A percentile compares a stretch with the other conserved stretches of the same genome.
Evolutionary conservation across 2,888 invertebrate genomes (phyloP).

Genomic region (Pristionchus entomophagus): DNA sequence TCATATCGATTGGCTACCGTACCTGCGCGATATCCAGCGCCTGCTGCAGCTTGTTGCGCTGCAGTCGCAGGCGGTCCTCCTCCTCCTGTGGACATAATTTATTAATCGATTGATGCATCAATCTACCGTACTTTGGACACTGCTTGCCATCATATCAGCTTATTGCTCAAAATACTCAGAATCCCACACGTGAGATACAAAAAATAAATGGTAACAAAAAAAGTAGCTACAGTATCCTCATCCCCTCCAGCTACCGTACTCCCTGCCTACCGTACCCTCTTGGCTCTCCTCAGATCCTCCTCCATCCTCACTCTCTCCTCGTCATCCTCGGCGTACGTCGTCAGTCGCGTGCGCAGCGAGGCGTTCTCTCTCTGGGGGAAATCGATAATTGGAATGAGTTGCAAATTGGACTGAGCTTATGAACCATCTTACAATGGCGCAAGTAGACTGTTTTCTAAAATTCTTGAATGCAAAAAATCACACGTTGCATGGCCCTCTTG

Average conservation of each 20-base stretch:
- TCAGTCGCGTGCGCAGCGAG: slow-evolving; percentile 58
- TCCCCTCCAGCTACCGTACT: too few species aligned
- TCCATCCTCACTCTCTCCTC: slow-evolving; percentile 57
- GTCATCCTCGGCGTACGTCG: slow-evolving; percentile 60
- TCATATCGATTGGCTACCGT: neutral
- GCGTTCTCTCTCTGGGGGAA: slow-evolving; percentile 56
- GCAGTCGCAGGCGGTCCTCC: neutral
- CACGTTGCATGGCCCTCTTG: too few species aligned
- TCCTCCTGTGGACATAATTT: neutral
- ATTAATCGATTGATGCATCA: too few species aligned
- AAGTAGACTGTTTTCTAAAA: neutral
- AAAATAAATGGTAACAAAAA: too few species aligned
- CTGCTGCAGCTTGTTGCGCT: slow-evolving; percentile 10
- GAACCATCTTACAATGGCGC: too few species aligned
- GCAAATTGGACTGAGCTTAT: too few species aligned
- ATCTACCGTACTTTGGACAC: too few species aligned
- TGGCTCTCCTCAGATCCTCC: slow-evolving; percentile 23
- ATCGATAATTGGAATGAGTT: neutral
- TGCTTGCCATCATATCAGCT: too few species aligned
- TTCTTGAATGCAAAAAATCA: neutral
- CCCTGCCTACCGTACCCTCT: slow-evolving; percentile 28
- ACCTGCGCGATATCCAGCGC: slow-evolving; percentile 16
- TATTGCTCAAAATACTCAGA: too few species aligned
- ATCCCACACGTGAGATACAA: too few species aligned
- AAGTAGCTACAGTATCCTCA: too few species aligned